phyloP scores from a whole-genome alignment of 2,797 vertebrate species.

The Kryptopterus vitreolus region DNA sequence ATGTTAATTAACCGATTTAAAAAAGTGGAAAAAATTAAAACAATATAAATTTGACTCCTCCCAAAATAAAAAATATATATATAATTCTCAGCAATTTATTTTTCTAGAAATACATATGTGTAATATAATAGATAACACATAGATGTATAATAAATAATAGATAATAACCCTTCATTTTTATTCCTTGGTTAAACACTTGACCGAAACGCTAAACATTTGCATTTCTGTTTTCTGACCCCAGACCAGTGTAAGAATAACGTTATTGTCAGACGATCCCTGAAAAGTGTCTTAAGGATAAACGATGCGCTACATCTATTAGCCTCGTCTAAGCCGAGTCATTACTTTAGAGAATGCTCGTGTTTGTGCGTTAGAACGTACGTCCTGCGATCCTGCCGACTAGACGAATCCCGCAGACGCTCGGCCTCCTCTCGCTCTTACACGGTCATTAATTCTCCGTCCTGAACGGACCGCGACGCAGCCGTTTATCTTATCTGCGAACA shows the following conservation, averaged over 20 bases:
- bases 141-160: too few species aligned
- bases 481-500: conserved; percentile 48
- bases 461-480: conserved; percentile 36
- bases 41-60: too few species aligned
- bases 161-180: too few species aligned
- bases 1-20: too few species aligned
- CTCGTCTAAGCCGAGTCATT: neutral
- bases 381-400: conserved; percentile 20
- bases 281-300: neutral
- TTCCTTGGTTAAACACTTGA: too few species aligned
- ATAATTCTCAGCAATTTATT: too few species aligned
- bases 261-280: neutral
- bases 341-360: neutral
- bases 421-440: neutral
- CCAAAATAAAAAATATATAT: too few species aligned
- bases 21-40: too few species aligned
- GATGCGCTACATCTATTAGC: neutral
- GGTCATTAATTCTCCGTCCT: conserved; percentile 51
- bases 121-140: too few species aligned
- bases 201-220: too few species aligned
- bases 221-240: neutral
- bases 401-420: conserved; percentile 4
- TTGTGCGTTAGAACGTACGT: conserved; percentile 1
- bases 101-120: too few species aligned
- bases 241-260: too few species aligned